Evolutionary conservation across 2,888 invertebrate species (phyloP), one percentile per base, ranked within the genome.

Genomic region (Luperina testacea): DNA sequence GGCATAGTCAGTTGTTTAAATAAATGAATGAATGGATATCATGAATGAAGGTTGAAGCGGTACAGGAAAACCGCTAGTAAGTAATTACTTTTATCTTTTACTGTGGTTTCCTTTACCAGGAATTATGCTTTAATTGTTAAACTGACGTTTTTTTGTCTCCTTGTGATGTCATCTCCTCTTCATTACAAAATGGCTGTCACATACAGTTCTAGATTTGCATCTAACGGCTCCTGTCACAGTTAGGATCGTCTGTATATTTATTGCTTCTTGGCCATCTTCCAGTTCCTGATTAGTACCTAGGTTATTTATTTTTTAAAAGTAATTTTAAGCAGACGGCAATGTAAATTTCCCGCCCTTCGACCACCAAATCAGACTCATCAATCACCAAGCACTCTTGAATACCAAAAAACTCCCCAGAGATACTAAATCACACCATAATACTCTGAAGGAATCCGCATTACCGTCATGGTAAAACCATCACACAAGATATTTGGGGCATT

Each of bases 41-140:
- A 70, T 79, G 68, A 83, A 82, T 82, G 83, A 82, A 69, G 45
- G 9, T 73, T 42, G 27, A 24, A 77, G 38, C 53, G 51, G 17
- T 72, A 71, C 79, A 83, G 84, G 84, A 81, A 83, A 84, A 84
- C 84, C 81, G 8, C 84, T 64, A 24, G 9, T 42, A 59, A 70
- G 38, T 63, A 77, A 77, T 73, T 71, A 77, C n/a, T 27, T 64
- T 75, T 81, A 81, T 73, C 77, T 67, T 51, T n/a, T 6, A 48
- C 7, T 84, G 81, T 17, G 78, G 84, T 84, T 77, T 63, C 17
- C 42, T 77, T 38, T 78, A 76, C 61, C 20, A 42, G 2, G 72
- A 74, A 63, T 45, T 48, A 17, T 27, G 15, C 1, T 45, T 59
- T 53, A 74, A 59, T 27, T 24, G 20, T 11, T 17, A 24, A 51